Evolutionary conservation across 2,888 invertebrate genomes (phyloP).

Genomic region (Orchesellides sinensis): DNA sequence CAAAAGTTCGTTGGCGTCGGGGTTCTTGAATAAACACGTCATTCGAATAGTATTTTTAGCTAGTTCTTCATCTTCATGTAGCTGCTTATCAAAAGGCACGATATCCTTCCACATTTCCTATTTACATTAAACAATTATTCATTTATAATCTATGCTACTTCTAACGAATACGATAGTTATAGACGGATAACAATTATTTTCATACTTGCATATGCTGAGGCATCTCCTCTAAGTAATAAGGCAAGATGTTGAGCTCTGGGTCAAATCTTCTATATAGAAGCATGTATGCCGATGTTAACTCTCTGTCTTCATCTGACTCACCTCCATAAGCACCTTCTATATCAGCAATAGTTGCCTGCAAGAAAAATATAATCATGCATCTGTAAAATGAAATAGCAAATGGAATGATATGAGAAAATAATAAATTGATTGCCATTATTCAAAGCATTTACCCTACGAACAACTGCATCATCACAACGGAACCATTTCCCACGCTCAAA

Average conservation of each 20-base stretch:
- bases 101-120: slow-evolving; percentile 82
- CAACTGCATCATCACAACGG: slow-evolving; percentile 92
- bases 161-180: too few species aligned
- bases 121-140: too few species aligned
- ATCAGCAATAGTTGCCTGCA: slow-evolving; percentile 86
- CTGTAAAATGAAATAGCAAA: neutral
- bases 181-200: too few species aligned
- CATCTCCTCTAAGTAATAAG: slow-evolving; percentile 83
- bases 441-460: slow-evolving; percentile 81
- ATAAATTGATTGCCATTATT: neutral
- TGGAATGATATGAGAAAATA: neutral
- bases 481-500: slow-evolving; percentile 87
- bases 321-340: slow-evolving; percentile 90
- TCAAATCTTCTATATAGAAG: slow-evolving; percentile 91
- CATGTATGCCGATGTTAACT: slow-evolving; percentile 89
- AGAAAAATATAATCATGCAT: slow-evolving; percentile 26
- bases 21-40: slow-evolving; percentile 32
- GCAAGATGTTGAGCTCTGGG: slow-evolving; percentile 81
- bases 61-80: slow-evolving; percentile 80
- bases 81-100: slow-evolving; percentile 83
- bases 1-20: slow-evolving; percentile 76
- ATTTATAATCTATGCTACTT: too few species aligned
- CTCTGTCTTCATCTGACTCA: slow-evolving; percentile 78
- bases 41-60: slow-evolving; percentile 82
- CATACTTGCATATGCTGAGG: slow-evolving; percentile 83